phyloP scores from a whole-genome alignment of 2,888 invertebrate species.

The Monochamus alternatus region DNA sequence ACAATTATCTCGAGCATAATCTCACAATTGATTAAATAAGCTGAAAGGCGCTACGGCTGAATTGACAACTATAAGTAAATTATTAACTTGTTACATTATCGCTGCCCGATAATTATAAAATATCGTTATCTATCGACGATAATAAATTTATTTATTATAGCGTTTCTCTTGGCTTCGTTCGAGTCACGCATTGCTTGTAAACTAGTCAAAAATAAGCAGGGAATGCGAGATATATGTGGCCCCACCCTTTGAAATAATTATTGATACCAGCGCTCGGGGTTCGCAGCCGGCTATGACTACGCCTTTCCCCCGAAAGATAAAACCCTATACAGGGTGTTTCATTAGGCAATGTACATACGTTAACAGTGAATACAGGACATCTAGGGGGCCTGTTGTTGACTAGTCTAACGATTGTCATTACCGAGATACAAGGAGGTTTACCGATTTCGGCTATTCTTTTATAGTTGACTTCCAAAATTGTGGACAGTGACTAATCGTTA shows the following conservation, averaged over 20 bases:
- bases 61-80: constrained; percentile 41
- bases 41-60: constrained; percentile 39
- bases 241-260: constrained; percentile 24
- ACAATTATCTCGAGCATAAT: constrained; percentile 35
- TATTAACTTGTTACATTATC: constrained; percentile 40
- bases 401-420: too few relatives aligned
- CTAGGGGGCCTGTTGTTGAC: too few relatives aligned
- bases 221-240: constrained; percentile 22
- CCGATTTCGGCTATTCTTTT: too few relatives aligned
- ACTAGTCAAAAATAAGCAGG: constrained; percentile 33
- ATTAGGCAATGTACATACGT: too few relatives aligned
- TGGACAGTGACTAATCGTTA: too few relatives aligned
- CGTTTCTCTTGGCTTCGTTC: constrained; percentile 29
- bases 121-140: constrained; percentile 33
- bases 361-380: too few relatives aligned
- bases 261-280: not conserved
- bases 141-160: constrained; percentile 33
- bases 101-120: constrained; percentile 37
- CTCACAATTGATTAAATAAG: constrained; percentile 42
- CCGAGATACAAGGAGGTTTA: too few relatives aligned
- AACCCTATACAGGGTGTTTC: not conserved
- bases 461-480: too few relatives aligned
- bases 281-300: not conserved
- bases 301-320: not conserved
- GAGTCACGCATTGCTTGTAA: constrained; percentile 36